Evolutionary conservation across 2,797 vertebrate species (phyloP).

Genomic region (Danio aesculapii): DNA sequence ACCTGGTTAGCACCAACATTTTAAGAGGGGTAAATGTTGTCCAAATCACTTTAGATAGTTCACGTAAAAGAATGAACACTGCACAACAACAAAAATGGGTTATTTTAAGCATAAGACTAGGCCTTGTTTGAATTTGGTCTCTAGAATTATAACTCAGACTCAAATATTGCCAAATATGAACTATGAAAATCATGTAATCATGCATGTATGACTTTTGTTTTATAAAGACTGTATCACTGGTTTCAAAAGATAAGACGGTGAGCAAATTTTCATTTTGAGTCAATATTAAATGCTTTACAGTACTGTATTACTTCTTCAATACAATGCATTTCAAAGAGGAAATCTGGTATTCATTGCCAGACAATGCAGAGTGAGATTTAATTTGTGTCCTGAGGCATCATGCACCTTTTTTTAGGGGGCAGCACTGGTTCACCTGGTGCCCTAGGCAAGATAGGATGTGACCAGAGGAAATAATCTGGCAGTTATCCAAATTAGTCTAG

Average conservation of each 20-base stretch:
- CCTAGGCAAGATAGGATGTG: constrained; percentile 23
- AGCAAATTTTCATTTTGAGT: not conserved
- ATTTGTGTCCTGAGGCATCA: constrained; percentile 18
- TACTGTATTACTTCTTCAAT: not conserved
- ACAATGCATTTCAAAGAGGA: not conserved
- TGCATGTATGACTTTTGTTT: not conserved
- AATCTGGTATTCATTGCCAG: not conserved
- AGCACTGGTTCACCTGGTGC: not conserved
- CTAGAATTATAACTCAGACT: not conserved
- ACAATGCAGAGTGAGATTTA: not conserved
- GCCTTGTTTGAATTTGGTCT: not conserved
- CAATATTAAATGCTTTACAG: not conserved
- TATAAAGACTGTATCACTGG: not conserved
- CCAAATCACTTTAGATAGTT: constrained; percentile 44
- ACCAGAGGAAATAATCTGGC: not conserved
- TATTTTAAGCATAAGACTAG: not conserved
- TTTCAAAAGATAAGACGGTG: not conserved
- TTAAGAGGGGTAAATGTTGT: constrained; percentile 61
- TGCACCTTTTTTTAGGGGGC: not conserved
- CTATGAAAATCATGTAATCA: not conserved
- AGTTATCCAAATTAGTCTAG: not conserved
- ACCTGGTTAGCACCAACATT: constrained; percentile 69
- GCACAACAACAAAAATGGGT: not conserved
- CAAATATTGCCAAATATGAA: not conserved
- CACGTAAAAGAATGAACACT: not conserved